Percentiles rank a stretch among this genome's conserved stretches.
Evolutionary conservation across 2,113 vertebrate species (phyloP).

Genomic region (Plecturocebus donacophilus): DNA sequence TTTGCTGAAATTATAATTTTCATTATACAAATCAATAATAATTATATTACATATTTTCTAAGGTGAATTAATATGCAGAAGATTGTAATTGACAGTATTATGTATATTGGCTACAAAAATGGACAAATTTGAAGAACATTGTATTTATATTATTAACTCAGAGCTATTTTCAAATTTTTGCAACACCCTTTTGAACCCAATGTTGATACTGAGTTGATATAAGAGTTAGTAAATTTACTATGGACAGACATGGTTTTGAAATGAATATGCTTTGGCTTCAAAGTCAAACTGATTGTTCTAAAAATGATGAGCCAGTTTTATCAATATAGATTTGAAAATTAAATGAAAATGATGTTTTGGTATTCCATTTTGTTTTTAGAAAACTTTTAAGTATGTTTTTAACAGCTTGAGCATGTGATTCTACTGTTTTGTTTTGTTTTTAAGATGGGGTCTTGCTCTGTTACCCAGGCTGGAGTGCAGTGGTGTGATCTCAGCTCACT

Average conservation of each 20-base stretch:
- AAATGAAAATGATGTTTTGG: not conserved
- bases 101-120: not conserved
- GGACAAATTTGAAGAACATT: not conserved
- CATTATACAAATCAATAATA: not conserved
- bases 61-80: not conserved
- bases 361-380: slow-evolving; percentile 2
- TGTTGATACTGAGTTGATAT: not conserved
- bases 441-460: too few species aligned
- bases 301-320: not conserved
- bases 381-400: not conserved
- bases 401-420: not conserved
- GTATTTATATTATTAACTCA: not conserved
- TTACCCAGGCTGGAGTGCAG: too few species aligned
- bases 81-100: not conserved
- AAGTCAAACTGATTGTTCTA: not conserved
- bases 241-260: not conserved
- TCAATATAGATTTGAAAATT: not conserved
- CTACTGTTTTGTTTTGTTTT: not conserved
- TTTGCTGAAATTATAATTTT: not conserved
- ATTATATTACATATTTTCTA: not conserved
- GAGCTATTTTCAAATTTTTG: not conserved
- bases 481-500: too few species aligned
- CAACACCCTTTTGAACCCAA: not conserved
- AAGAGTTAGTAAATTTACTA: not conserved
- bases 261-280: not conserved